Evolutionary conservation across 2,888 invertebrate species (phyloP).

Genomic region (Protophormia terraenovae): DNA sequence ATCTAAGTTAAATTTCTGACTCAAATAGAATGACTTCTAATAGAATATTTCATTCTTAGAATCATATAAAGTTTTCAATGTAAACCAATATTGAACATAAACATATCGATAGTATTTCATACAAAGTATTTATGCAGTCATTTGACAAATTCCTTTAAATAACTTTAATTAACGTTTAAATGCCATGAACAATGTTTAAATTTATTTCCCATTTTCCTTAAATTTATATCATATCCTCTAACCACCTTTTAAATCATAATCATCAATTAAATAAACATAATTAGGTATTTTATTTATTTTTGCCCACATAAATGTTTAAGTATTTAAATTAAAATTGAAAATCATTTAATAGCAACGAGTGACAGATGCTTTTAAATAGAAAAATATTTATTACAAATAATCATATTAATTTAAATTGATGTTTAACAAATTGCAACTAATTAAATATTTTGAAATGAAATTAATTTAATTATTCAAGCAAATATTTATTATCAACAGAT

Average conservation of each 20-base stretch:
- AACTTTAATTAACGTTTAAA: too few species aligned
- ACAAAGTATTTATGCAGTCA: too few species aligned
- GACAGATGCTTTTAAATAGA: constrained; percentile 12
- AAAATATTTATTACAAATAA: constrained; percentile 10
- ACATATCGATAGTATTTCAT: too few species aligned
- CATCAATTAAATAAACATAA: background rate
- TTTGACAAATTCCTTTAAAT: too few species aligned
- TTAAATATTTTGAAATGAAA: constrained; percentile 32
- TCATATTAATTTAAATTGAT: constrained; percentile 21
- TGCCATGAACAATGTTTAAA: too few species aligned
- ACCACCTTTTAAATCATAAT: background rate
- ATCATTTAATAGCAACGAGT: background rate
- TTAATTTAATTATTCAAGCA: constrained; percentile 31
- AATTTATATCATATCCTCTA: background rate
- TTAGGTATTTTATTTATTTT: background rate
- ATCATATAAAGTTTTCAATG: too few species aligned
- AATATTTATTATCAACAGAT: background rate
- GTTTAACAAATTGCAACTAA: constrained; percentile 32
- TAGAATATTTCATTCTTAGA: too few species aligned
- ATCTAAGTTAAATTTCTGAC: too few species aligned
- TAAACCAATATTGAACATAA: too few species aligned
- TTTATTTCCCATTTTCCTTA: too few species aligned
- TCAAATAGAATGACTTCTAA: too few species aligned
- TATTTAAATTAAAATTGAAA: background rate
- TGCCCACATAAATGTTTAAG: background rate